These are phyloP conservation scores for Diplodus sargus DNA, from an alignment of 2,797 vertebrate species.

Conservation along the genomic window DNA sequence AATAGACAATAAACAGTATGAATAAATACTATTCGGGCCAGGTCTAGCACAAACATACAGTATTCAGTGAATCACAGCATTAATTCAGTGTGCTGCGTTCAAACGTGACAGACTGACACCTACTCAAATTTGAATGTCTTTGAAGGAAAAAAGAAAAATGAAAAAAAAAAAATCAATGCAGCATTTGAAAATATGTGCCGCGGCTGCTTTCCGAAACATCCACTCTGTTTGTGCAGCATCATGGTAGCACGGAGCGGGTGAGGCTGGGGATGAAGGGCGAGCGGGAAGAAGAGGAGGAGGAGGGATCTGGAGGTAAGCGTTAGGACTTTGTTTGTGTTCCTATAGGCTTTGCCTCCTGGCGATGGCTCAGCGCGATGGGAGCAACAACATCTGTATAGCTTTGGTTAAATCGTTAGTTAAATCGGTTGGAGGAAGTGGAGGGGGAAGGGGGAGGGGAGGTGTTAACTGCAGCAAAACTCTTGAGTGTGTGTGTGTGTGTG, in stretches of 20 bases:
- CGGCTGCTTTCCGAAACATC: conserved; percentile 50
- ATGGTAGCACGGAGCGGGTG: conserved; percentile 32
- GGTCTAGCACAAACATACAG: conserved; percentile 57
- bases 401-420: conserved; percentile 63
- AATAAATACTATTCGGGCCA: conserved; percentile 43
- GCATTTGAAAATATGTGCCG: conserved; percentile 60
- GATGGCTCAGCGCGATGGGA: conserved; percentile 54
- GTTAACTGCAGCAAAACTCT: conserved; percentile 34
- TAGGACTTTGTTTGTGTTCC: conserved; percentile 69
- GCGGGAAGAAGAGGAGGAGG: conserved; percentile 28
- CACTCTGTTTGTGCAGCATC: conserved; percentile 53
- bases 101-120: conserved; percentile 62
- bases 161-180: conserved; percentile 44
- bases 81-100: conserved; percentile 55
- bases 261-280: conserved; percentile 48
- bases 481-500: neutral
- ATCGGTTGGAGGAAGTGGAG: conserved; percentile 21
- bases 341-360: conserved; percentile 74
- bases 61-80: conserved; percentile 60
- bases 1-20: conserved; percentile 47
- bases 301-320: conserved; percentile 68
- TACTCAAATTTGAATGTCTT: conserved; percentile 60
- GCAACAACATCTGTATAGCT: conserved; percentile 70
- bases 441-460: neutral
- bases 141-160: conserved; percentile 25